Conservation (phyloP, 2,797 vertebrate species). For the Hipposideros larvatus region DNA sequence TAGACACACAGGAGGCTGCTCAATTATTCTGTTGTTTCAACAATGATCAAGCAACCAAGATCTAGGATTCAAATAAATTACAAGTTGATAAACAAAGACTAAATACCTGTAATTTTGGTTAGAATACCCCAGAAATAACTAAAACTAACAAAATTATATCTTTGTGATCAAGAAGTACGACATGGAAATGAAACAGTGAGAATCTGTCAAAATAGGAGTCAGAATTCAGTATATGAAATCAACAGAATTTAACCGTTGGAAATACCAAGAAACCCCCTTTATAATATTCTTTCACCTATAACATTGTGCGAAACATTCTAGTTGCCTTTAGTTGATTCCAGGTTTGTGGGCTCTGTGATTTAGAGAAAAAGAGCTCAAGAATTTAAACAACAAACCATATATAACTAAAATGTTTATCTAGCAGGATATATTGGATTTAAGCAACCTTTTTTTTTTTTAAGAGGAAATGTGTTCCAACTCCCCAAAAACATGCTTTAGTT, state of each 20-base stretch:
- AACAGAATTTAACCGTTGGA: constrained; percentile 23
- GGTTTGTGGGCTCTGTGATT: neutral
- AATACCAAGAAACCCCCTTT: neutral
- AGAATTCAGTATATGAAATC: constrained; percentile 24
- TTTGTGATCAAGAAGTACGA: constrained; percentile 52
- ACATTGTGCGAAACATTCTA: neutral
- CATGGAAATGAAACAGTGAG: constrained; percentile 38
- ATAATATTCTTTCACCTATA: neutral
- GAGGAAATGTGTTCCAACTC: neutral
- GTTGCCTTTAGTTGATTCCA: neutral
- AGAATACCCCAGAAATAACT: constrained; percentile 27
- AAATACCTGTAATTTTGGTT: constrained; percentile 49
- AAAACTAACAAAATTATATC: constrained; percentile 56
- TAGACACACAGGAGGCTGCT: neutral
- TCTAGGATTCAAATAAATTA: neutral
- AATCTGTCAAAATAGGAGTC: neutral
- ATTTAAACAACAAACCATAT: constrained; percentile 14
- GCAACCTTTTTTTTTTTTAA: neutral
- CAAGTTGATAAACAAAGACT: neutral
- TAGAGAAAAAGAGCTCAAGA: neutral
- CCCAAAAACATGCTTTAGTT: neutral
- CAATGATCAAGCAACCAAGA: neutral
- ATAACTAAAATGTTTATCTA: neutral
- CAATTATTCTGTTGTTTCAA: neutral
- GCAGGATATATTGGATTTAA: neutral